Evolutionary conservation across 2,888 invertebrate species (phyloP).

Genomic region (Adelognathus sp.): DNA sequence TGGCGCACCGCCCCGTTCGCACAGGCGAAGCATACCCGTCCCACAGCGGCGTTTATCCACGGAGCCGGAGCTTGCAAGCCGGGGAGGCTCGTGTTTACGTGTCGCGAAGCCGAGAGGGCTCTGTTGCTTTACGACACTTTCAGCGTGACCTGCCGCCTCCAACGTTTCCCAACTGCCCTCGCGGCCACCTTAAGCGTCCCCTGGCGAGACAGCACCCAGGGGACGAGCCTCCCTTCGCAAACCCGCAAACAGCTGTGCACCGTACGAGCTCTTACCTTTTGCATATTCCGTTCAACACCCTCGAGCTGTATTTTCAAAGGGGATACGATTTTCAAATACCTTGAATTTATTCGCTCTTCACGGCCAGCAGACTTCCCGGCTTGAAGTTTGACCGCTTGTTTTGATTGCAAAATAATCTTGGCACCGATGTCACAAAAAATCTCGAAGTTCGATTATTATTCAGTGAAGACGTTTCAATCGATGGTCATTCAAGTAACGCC

Average conservation of each 20-base stretch:
- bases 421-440: too few species aligned
- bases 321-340: background rate
- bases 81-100: slow-evolving; percentile 26
- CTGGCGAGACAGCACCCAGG: background rate
- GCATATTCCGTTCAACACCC: slow-evolving; percentile 10
- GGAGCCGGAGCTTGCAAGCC: background rate
- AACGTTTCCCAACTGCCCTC: background rate
- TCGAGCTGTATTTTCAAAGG: background rate
- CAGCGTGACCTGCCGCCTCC: slow-evolving; percentile 11
- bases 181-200: background rate
- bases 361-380: too few species aligned
- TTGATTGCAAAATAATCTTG: too few species aligned
- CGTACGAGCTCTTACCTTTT: slow-evolving; percentile 26
- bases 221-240: background rate
- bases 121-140: slow-evolving; percentile 37
- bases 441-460: too few species aligned
- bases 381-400: too few species aligned
- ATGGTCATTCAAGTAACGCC: too few species aligned
- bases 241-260: background rate
- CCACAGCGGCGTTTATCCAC: slow-evolving; percentile 18
- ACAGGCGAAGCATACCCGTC: slow-evolving; percentile 3
- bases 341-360: background rate
- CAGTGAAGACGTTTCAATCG: too few species aligned
- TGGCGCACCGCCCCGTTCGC: background rate
- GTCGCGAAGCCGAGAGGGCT: slow-evolving; percentile 21